These are phyloP conservation scores for Melanotaenia nigrans DNA, from an alignment of 2,797 vertebrate genomes.

Conservation along the genomic window DNA sequence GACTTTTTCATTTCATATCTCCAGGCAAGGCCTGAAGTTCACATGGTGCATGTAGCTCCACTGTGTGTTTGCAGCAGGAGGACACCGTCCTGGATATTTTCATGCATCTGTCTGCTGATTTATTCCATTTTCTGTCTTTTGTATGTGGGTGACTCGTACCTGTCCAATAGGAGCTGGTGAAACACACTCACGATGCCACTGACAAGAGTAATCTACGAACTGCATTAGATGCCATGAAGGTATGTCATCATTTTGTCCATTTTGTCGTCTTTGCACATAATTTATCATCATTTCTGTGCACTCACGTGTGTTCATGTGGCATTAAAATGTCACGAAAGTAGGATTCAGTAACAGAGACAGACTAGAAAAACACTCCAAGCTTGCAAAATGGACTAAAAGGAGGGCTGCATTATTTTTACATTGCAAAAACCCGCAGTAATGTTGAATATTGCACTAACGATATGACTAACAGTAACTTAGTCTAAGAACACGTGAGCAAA, in stretches of 20 bases:
- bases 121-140: background rate
- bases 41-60: conserved; percentile 19
- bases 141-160: background rate
- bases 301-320: background rate
- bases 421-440: too few relatives aligned
- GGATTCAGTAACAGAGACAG: too few relatives aligned
- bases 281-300: too few relatives aligned
- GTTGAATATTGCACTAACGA: too few relatives aligned
- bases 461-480: too few relatives aligned
- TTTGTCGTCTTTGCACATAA: background rate
- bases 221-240: conserved; percentile 98
- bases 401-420: too few relatives aligned
- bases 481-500: too few relatives aligned
- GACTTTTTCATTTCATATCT: conserved; percentile 59
- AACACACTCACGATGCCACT: conserved; percentile 89
- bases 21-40: conserved; percentile 32
- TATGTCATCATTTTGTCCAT: conserved; percentile 46
- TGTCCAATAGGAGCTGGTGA: conserved; percentile 90
- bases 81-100: conserved; percentile 5
- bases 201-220: conserved; percentile 91
- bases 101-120: background rate
- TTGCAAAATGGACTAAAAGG: too few relatives aligned
- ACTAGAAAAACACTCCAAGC: too few relatives aligned
- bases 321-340: too few relatives aligned
- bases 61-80: conserved; percentile 10